Base-by-base conservation (phyloP, 2,888 invertebrate genomes). In the Orthonevra nobilis region DNA sequence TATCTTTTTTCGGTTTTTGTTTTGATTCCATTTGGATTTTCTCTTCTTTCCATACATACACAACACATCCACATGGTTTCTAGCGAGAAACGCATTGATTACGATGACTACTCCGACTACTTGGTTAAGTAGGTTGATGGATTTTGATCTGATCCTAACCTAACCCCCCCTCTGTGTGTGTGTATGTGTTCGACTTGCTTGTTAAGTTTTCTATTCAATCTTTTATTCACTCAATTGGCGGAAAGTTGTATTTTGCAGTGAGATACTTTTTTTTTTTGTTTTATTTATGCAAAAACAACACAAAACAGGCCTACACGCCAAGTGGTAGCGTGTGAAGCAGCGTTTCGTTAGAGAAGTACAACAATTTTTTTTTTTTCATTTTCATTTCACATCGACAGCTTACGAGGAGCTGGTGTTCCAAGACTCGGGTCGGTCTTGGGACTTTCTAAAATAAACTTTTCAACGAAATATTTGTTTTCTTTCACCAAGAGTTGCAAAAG, bases 391-490 rank as follows among this genome's bases (percentile, higher is more conserved):
- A 26, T 15, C 12, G 60, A 17, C 23, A 12, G n/a, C n/a, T n/a
- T n/a, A n/a, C n/a, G n/a, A n/a, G n/a, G n/a, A n/a, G n/a, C n/a
- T n/a, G n/a, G n/a, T n/a, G n/a, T n/a, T n/a, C n/a, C n/a, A n/a
- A n/a, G n/a, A 10, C 30, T 17, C 14, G 30, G 15, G 15, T 15
- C 3, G 17, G 17, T 5, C 23, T 19, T 26, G 36, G 64, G 73
- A 79, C 79, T 79, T 79, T 79, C 79, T 79, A 79, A 79, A 79
- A 73, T 66, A 68, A n/a, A 61, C 73, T 72, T 79, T 61, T 56
- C 56, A 66, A 72, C 77, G 46, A 54, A 79, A 64, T 66, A 48
- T 77, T 77, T 79, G 60, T 79, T 79, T 79, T 73, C 73, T 79
- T 77, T 72, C 60, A 72, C 64, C 64, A n/a, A n/a, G 42, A 26